Conservation (phyloP, 2,797 vertebrate species). For the Acridotheres tristis region DNA sequence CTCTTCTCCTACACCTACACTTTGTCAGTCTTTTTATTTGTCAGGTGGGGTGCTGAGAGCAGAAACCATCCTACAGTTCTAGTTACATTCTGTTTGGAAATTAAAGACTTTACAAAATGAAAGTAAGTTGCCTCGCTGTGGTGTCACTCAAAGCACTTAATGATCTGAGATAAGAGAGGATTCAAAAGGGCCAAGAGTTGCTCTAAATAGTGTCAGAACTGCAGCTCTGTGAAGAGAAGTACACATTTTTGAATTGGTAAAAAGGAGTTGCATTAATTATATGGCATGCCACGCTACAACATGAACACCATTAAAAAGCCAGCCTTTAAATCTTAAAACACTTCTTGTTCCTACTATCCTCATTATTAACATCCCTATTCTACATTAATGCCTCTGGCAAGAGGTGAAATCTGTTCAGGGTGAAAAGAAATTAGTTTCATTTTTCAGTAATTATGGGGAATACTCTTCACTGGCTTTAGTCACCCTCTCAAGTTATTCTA, state of each 20-base stretch:
- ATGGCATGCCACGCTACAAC: neutral
- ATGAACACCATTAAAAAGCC: constrained; percentile 30
- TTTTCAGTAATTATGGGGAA: constrained; percentile 65
- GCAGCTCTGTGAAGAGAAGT: neutral
- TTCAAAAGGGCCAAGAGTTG: neutral
- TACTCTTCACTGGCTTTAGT: constrained; percentile 47
- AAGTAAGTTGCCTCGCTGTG: neutral
- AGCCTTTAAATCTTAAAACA: constrained; percentile 53
- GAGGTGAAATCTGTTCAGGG: constrained; percentile 58
- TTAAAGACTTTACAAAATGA: neutral
- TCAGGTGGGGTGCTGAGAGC: neutral
- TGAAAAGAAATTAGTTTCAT: constrained; percentile 65
- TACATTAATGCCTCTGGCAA: constrained; percentile 56
- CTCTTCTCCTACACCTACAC: too few species aligned
- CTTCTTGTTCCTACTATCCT: constrained; percentile 12
- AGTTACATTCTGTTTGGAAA: neutral
- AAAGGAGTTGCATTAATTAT: constrained; percentile 16
- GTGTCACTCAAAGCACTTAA: neutral
- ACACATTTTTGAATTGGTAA: neutral
- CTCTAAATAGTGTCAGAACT: neutral
- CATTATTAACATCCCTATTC: constrained; percentile 59
- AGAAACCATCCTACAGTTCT: neutral
- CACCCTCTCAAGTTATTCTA: constrained; percentile 49
- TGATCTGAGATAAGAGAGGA: neutral
- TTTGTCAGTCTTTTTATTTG: neutral